These are phyloP conservation scores for Athene cunicularia DNA, from an alignment of 2,113 vertebrate species.

Conservation along the genomic window DNA sequence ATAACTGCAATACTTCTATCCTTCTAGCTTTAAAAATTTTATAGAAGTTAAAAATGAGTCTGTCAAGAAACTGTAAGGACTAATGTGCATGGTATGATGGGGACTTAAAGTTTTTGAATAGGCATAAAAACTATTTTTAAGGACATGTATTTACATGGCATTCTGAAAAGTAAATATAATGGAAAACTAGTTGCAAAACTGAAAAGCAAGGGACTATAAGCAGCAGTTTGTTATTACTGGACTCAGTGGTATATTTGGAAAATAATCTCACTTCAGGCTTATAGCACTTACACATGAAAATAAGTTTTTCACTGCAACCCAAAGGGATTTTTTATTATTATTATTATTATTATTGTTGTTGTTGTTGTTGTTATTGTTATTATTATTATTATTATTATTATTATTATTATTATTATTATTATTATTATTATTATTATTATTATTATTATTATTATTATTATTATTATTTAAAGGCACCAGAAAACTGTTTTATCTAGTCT, in stretches of 20 bases:
- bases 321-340: no score
- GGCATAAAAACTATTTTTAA: not conserved
- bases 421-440: no score
- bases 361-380: no score
- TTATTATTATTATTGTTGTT: no score
- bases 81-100: not conserved
- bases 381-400: no score
- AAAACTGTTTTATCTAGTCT: not conserved
- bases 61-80: not conserved
- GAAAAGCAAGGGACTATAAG: not conserved
- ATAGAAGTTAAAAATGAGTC: not conserved
- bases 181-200: not conserved
- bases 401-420: no score
- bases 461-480: not conserved
- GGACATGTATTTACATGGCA: not conserved
- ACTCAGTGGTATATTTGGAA: not conserved
- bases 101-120: not conserved
- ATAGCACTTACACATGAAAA: fast-evolving
- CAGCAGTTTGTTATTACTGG: not conserved
- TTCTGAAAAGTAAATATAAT: not conserved
- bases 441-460: no score
- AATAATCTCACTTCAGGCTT: not conserved
- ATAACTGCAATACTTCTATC: not conserved
- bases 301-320: not conserved
- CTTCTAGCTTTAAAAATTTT: not conserved